Evolutionary conservation across 2,113 vertebrate species (phyloP).

Genomic region (Corythornis vintsioides): DNA sequence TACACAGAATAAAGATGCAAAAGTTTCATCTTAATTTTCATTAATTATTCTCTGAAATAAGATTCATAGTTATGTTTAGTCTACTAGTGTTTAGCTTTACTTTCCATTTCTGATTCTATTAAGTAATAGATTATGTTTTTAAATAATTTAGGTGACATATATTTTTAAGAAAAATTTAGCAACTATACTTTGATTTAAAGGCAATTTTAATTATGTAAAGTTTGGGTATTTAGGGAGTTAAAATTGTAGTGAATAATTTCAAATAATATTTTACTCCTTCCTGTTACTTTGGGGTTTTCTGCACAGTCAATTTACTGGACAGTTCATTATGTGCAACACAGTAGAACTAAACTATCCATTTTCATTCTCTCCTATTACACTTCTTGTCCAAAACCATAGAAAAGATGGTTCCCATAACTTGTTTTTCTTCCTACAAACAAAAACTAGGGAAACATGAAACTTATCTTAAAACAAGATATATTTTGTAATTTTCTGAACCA

Average conservation of each 20-base stretch:
- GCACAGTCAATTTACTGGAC: neutral
- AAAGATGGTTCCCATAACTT: slow-evolving; percentile 26
- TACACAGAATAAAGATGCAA: neutral
- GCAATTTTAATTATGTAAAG: neutral
- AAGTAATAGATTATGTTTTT: neutral
- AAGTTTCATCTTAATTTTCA: neutral
- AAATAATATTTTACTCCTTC: neutral
- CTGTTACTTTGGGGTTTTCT: neutral
- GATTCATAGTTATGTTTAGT: neutral
- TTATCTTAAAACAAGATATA: slow-evolving; percentile 20
- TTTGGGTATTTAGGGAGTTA: neutral
- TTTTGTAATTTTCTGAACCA: slow-evolving; percentile 22
- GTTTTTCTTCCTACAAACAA: neutral
- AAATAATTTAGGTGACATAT: neutral
- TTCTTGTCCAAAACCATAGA: neutral
- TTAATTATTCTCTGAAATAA: neutral
- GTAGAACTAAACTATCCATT: slow-evolving; percentile 11
- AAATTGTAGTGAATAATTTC: neutral
- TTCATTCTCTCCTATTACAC: slow-evolving; percentile 28
- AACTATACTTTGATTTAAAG: neutral
- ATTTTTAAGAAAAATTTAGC: neutral
- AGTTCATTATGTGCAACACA: neutral
- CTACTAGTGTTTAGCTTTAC: neutral
- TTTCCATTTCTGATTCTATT: neutral
- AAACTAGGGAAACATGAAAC: slow-evolving; percentile 4